Evolutionary conservation across 2,113 vertebrate genomes (phyloP).

Genomic region (Phyllopteryx taeniolatus): DNA sequence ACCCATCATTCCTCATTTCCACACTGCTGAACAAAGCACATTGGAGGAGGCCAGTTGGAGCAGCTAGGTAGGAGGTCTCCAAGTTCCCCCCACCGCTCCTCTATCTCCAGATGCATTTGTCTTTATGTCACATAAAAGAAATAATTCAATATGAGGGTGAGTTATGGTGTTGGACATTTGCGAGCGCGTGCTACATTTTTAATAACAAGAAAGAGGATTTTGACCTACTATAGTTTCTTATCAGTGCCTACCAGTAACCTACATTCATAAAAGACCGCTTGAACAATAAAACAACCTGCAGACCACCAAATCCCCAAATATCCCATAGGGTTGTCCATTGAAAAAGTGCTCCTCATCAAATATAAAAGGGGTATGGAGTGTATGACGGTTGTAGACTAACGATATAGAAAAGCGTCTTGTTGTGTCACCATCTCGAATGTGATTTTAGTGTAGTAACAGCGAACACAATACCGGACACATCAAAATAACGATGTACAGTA

Average conservation of each 20-base stretch:
- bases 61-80: conserved; percentile 36
- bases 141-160: conserved; percentile 4
- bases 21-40: conserved; percentile 59
- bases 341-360: no score
- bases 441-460: no score
- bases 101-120: conserved; percentile 19
- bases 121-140: conserved; percentile 18
- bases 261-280: background rate
- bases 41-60: conserved; percentile 48
- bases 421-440: no score
- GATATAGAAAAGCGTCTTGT: no score
- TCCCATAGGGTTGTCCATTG: background rate
- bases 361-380: no score
- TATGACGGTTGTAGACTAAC: no score
- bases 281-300: background rate
- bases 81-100: conserved; percentile 11
- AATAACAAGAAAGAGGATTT: background rate
- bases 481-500: no score
- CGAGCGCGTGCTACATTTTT: conserved; percentile 8
- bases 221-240: background rate
- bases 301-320: background rate
- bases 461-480: no score
- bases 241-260: background rate
- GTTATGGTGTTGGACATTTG: conserved; percentile 2
- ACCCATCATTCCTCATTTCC: conserved; percentile 62